Evolutionary conservation across 2,888 invertebrate genomes (phyloP), one percentile per base, ranked within the genome.

Genomic region (Xanthorhoe spadicearia): DNA sequence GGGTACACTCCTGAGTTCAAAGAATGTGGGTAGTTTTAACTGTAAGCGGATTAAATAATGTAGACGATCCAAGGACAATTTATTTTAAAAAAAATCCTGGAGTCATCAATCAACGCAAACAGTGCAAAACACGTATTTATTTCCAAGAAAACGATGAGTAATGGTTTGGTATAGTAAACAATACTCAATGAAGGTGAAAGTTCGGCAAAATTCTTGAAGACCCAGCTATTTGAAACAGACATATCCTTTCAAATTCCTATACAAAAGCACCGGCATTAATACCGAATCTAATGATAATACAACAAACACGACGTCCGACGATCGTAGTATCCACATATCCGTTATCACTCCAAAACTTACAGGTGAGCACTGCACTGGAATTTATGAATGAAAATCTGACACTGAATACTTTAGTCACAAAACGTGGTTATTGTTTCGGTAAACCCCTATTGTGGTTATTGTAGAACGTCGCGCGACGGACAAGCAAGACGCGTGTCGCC

Each of bases 281-380:
- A 63, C 53, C 66, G 55, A 68, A 72, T 63, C 76, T 71, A 75
- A 74, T 75, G 73, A 78, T 77, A 77, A 78, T 78, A 77, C 74
- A 77, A 76, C 76, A 80, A 72, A 78, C 72, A 77, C 75, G 77
- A 79, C 78, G 77, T 80, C 79, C 84, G 81, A 84, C 87, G 83
- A 86, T 53, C 83, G 84, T 78, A 87, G 87, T 86, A 85, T 89
- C 89, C 91, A 90, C 89, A 86, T 83, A 87, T 85, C 80, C 80
- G 77, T 82, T 88, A 89, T 86, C 86, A 87, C 84, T 82, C 79
- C 73, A 80, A 83, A 65, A 89, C 87, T 88, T 89, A 87, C 85
- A 72, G 73, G 53, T 77, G 74, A 75, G 77, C 80, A 81, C 78
- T 71, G 72, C 75, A 73, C 64, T 18, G 17, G 15, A 66, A 63